Evolutionary conservation across 2,113 vertebrate species (phyloP).

Genomic region (Indicator indicator): DNA sequence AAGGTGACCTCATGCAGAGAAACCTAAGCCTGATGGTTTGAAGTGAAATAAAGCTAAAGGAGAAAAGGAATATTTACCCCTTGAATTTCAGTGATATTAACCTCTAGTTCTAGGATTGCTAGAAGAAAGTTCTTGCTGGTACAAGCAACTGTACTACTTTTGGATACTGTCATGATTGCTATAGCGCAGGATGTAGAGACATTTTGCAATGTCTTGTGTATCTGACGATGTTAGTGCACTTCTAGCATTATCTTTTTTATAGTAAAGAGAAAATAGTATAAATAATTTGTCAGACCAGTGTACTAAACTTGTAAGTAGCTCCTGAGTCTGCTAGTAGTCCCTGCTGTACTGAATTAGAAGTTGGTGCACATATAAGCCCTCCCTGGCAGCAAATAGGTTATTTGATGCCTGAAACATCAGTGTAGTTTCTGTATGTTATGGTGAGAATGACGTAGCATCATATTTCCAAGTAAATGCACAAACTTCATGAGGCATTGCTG

Average conservation of each 20-base stretch:
- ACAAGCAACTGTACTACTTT: neutral
- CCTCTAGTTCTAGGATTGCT: neutral
- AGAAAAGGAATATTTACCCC: neutral
- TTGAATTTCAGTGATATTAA: neutral
- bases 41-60: neutral
- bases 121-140: neutral
- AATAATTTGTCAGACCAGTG: neutral
- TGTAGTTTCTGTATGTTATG: neutral
- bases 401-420: conserved; percentile 12
- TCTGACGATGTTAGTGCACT: neutral
- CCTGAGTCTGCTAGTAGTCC: neutral
- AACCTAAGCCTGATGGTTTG: neutral
- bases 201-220: neutral
- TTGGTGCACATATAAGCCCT: neutral
- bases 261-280: neutral
- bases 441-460: neutral
- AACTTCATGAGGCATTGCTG: conserved; percentile 20
- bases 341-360: neutral
- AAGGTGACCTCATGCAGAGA: neutral
- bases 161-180: neutral
- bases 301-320: neutral
- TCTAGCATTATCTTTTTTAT: neutral
- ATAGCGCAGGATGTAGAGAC: neutral
- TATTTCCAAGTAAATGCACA: conserved; percentile 12
- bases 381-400: neutral